phyloP scores from a whole-genome alignment of 2,888 invertebrate genomes.

The Neelides folsomi region DNA sequence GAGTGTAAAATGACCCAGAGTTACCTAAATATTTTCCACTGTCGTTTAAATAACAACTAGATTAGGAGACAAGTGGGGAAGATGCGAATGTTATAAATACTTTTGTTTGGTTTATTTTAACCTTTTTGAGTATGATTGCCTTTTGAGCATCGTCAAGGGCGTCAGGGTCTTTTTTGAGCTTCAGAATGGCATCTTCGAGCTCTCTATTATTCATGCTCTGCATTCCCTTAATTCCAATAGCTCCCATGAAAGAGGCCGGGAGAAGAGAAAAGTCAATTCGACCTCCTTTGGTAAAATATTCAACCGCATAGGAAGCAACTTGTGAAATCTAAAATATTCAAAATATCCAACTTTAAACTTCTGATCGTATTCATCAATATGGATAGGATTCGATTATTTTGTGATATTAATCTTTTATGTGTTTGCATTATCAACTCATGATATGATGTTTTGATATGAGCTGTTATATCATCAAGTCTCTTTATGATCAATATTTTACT shows the following conservation, averaged over 20 bases:
- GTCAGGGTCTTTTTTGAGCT: slow-evolving; percentile 24
- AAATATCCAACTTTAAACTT: too few relatives aligned
- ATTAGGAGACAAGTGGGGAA: neutral
- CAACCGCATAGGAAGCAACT: slow-evolving; percentile 21
- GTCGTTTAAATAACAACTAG: neutral
- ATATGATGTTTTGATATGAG: too few relatives aligned
- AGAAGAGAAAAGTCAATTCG: slow-evolving; percentile 14
- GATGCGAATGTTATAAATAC: neutral
- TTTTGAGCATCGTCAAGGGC: slow-evolving; percentile 26
- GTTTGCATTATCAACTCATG: too few relatives aligned
- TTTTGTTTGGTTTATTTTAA: neutral
- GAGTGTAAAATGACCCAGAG: neutral
- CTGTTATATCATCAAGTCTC: too few relatives aligned
- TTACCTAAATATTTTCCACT: neutral
- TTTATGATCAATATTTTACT: too few relatives aligned
- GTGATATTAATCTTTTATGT: too few relatives aligned
- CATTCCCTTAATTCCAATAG: slow-evolving; percentile 24
- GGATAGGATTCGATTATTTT: too few relatives aligned
- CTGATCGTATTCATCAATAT: too few relatives aligned
- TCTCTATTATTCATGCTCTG: slow-evolving; percentile 21
- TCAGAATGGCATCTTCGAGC: slow-evolving; percentile 16
- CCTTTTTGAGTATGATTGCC: slow-evolving; percentile 22
- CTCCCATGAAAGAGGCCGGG: slow-evolving; percentile 26
- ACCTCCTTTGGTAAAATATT: slow-evolving; percentile 18
- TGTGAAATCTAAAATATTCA: slow-evolving; percentile 18